Base-by-base conservation (phyloP, 1,140 invertebrate genomes). In the Drosophila gunungcola region DNA sequence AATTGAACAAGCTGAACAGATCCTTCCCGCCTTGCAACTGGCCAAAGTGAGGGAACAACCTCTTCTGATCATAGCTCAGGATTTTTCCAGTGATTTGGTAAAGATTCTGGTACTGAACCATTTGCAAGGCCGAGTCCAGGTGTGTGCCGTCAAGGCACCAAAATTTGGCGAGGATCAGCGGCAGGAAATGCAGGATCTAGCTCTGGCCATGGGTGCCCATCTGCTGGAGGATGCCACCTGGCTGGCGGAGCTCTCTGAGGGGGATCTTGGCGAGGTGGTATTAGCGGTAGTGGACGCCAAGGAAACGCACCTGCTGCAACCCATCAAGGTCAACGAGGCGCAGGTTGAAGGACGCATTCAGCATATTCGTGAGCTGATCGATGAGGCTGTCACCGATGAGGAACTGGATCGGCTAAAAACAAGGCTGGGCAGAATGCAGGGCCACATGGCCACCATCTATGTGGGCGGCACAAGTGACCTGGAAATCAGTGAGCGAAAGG, bases 1-100 rank as follows among this genome's bases (percentile, higher is more conserved):
- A 92, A 98, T 99, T 74, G 97, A 96, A 3, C 95, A 94, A 32
- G 95, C 98, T 16, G 97, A 98, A 85, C 95, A 96, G 67, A 96
- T 99, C 63, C 96, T 99, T 74, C 98, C 98, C 34, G 98, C 97
- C 38, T 93, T 99, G 32, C 98, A 99, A 93, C 91, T 98, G 67
- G 97, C 98, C 0, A 98, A 98, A 91, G 91, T 95, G 1, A 95
- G 96, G 83, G 94, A 97, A 39, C 95, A 94, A 88, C 96, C 96
- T 4, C 92, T 97, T 3, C 74, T 97, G 3, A 96, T 97, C 61
- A 93, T 97, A 90, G 96, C 96, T 51, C 96, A 97, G 92, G 96
- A 97, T 93, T 93, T 97, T 45, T 96, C 97, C 91, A 95, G 95
- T 10, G 96, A 97, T 85, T 96, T 96, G n/a, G 92, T 97, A 5